Evolutionary conservation across 2,888 invertebrate genomes (phyloP).

Genomic region (Gasteruption jaculator): DNA sequence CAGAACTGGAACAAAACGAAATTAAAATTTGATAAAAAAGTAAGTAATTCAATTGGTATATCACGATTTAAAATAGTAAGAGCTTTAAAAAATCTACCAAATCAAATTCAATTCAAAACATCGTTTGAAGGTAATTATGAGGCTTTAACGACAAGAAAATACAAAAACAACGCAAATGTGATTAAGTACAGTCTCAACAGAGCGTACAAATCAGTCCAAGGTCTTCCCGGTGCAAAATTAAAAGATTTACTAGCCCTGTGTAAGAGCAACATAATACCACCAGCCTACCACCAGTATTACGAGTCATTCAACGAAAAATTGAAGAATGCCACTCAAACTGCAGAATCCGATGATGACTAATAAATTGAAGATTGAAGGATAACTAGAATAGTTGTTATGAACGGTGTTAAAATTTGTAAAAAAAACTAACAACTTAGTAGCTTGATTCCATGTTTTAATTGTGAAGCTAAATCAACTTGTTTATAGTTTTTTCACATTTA

Average conservation of each 20-base stretch:
- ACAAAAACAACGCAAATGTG: constrained; percentile 3
- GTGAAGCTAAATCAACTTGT: too few relatives aligned
- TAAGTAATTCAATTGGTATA: not conserved
- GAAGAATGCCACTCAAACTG: too few relatives aligned
- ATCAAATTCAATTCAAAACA: constrained; percentile 4
- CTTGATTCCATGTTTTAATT: too few relatives aligned
- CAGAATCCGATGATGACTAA: too few relatives aligned
- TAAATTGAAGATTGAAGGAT: too few relatives aligned
- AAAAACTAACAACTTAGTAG: too few relatives aligned
- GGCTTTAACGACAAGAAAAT: constrained; percentile 6
- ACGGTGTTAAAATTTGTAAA: too few relatives aligned
- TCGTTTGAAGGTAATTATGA: constrained; percentile 8
- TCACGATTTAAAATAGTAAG: constrained; percentile 5
- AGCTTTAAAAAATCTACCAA: not conserved
- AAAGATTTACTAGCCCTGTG: constrained; percentile 4
- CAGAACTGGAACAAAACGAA: constrained; percentile 17
- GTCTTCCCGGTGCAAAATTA: constrained; percentile 2
- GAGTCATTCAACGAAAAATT: too few relatives aligned
- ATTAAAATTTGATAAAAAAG: not conserved
- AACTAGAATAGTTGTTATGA: too few relatives aligned
- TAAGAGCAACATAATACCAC: constrained; percentile 8
- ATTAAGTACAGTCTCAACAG: constrained; percentile 3
- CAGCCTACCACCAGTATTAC: constrained; percentile 4
- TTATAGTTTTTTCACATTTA: too few relatives aligned
- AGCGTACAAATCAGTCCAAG: constrained; percentile 6